Evolutionary conservation across 2,888 invertebrate genomes (phyloP), one percentile per base, ranked within the genome.

Genomic region (Phortica okadai): DNA sequence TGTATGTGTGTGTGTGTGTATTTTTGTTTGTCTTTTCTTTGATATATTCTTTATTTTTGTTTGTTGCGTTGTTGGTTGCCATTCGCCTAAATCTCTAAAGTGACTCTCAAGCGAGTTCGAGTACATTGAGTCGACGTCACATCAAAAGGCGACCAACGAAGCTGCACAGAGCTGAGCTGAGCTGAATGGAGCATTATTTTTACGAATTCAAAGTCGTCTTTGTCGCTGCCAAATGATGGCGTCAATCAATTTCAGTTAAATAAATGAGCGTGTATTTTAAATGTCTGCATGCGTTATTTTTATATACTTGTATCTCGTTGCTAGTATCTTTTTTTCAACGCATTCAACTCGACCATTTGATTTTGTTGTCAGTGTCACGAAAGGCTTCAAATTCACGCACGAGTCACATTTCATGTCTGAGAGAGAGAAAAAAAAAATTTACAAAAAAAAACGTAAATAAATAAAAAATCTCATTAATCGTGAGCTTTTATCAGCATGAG

Each of bases 241-340:
- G 70, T 54, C 70, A 70, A 70, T 54, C 70, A 70, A 25, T 70
- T 54, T 50, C 54, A 70, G 25, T 70, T 25, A 50, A 70, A 70
- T 70, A 70, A 50, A 70, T 45, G 50, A 44, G 50, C 66, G 66
- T n/a, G 11, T 59, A 14, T 59, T 64, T 64, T 33, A 64, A 64
- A 64, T 64, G 64, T 64, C 64, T 64, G 64, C 41, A 64, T 8
- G 59, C n/a, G 7, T 33, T 33, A 33, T 33, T 5, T 33, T 2
- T 33, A 33, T 59, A 59, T 59, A 7, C n/a, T 59, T 59, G 4
- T 59, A n/a, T 16, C 6, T 58, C 58, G n/a, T n/a, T 21, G 33
- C 21, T 59, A 2, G n/a, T 59, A 59, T 59, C 21, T 11, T 59
- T 25, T 64, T 33, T 33, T 5, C 33, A 6, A 33, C 14, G 2